These are phyloP conservation scores for Latrodectus hesperus DNA, from an alignment of 2,888 invertebrate species.

Conservation along the genomic window DNA sequence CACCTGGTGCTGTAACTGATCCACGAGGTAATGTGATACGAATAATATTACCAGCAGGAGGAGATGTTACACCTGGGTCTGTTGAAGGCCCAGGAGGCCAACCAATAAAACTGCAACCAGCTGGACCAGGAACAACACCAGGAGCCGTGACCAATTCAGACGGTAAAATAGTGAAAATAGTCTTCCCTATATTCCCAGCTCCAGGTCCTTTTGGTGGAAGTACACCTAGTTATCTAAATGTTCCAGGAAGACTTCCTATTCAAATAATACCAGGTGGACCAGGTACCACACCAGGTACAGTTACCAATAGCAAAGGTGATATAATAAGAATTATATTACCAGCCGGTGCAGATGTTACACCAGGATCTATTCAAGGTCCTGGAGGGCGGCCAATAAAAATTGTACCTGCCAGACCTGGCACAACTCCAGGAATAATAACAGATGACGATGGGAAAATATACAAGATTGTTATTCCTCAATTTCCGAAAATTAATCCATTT, in stretches of 20 bases:
- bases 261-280: conserved; percentile 18
- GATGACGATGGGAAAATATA: conserved; percentile 13
- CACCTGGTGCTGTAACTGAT: conserved; percentile 10
- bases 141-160: neutral
- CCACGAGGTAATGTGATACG: too few species aligned
- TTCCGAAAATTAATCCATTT: neutral
- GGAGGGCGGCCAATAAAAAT: conserved; percentile 13
- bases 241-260: conserved; percentile 1
- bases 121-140: conserved; percentile 26
- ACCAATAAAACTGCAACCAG: conserved; percentile 6
- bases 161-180: neutral
- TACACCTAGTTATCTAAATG: conserved; percentile 2
- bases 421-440: conserved; percentile 12
- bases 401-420: conserved; percentile 19
- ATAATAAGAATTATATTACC: conserved; percentile 30
- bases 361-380: conserved; percentile 15
- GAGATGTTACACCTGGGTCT: too few species aligned
- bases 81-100: conserved; percentile 1
- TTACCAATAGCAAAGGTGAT: conserved; percentile 18
- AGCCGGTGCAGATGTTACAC: conserved; percentile 8
- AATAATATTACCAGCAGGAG: too few species aligned
- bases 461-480: conserved; percentile 6
- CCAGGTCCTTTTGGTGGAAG: conserved; percentile 6
- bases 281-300: conserved; percentile 14
- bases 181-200: neutral